These are phyloP conservation scores for Trachurus trachurus DNA, from an alignment of 2,797 vertebrate genomes.

Conservation along the genomic window DNA sequence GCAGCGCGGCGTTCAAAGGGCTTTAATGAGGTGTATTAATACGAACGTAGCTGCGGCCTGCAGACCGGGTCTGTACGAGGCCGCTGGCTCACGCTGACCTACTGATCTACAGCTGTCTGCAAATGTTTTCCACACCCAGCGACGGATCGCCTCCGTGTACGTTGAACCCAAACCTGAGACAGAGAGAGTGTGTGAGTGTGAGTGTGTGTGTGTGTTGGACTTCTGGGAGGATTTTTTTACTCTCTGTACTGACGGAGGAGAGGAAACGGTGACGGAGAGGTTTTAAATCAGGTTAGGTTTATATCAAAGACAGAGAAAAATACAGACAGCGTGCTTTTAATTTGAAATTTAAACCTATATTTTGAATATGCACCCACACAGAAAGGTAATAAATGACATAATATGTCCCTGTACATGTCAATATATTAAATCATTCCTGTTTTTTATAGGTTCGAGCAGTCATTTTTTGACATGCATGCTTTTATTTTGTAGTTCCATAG, in stretches of 20 bases:
- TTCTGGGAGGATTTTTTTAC: constrained; percentile 4
- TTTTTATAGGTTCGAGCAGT: too few relatives aligned
- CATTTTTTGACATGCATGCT: too few relatives aligned
- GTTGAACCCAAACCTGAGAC: constrained; percentile 9
- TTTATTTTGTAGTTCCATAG: too few relatives aligned
- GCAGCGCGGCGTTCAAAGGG: constrained; percentile 72
- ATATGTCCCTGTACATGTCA: too few relatives aligned
- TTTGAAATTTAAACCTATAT: neutral
- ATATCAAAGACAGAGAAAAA: too few relatives aligned
- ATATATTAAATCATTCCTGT: too few relatives aligned
- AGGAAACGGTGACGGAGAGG: too few relatives aligned
- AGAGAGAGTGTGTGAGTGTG: neutral
- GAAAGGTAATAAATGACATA: too few relatives aligned
- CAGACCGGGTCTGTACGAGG: constrained; percentile 24
- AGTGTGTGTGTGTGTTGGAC: neutral
- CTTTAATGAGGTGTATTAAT: constrained; percentile 74
- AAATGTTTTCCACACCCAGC: neutral
- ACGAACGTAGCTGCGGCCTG: constrained; percentile 37
- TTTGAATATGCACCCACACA: too few relatives aligned
- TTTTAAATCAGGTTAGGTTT: too few relatives aligned
- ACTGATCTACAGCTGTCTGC: constrained; percentile 54
- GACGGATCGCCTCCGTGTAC: too few relatives aligned
- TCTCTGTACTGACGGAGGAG: too few relatives aligned
- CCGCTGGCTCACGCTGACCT: constrained; percentile 49
- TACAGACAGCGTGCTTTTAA: neutral